Evolutionary conservation across 2,113 vertebrate genomes (phyloP), one percentile per base, ranked within the genome.

Genomic region (Hipposideros armiger): DNA sequence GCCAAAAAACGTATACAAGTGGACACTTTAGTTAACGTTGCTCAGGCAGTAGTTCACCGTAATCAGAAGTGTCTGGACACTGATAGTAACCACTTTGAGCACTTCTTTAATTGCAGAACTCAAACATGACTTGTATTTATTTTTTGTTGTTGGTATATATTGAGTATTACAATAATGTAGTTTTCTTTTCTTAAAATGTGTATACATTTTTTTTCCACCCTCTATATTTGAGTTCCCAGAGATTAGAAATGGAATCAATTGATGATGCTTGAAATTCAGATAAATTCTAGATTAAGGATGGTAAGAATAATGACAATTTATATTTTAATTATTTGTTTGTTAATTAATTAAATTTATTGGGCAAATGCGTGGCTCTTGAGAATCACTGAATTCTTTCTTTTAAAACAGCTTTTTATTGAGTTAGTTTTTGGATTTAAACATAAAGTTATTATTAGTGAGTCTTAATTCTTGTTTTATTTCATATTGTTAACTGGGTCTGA

Each of bases 401-500:
- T 47, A 7, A 22, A 40, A 94, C 87, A 76, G 0, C 1, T 45
- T 77, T 82, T 2, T 70, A 80, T 62, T 90, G 67, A 73, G 9
- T 77, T 62, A 87, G 20, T 22, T 54, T 90, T 73, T 13, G 3
- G 73, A 90, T 62, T 77, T 87, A 92, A 90, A 56, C 54, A 15
- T 78, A 70, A 94, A 72, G 3, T 58, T 86, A 58, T 56, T 92
- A 90, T 89, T 54, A 82, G 42, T 30, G 15, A 42, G 16, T 58
- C 24, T 82, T 60, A 84, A 78, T 87, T 84, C 20, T 94, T 7
- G 73, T 36, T 19, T 94, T 77, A 90, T 82, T 90, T 95, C 19
- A 58, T 52, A 66, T 47, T 69, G 30, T 9, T 78, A 83, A 32
- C 26, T 58, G 36, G 22, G 5, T 83, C 52, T 26, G 7, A 78